A percentile compares a stretch with the other conserved stretches of the same genome.
Evolutionary conservation across 2,888 invertebrate genomes (phyloP).

Genomic region (Caenorhabditis sulstoni): DNA sequence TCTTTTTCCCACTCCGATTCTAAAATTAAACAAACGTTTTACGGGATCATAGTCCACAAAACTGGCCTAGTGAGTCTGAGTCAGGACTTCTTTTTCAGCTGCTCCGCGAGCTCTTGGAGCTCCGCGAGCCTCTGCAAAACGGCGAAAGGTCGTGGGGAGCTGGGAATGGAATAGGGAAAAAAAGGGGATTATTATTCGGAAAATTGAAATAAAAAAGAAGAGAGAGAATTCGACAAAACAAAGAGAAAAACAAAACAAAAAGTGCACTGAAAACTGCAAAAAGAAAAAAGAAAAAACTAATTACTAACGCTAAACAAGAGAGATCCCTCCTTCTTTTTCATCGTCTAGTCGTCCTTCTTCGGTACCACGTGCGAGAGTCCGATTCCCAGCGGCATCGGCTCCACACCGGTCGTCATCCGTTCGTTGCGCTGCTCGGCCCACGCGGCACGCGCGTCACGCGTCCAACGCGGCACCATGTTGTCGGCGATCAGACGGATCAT

Average conservation of each 20-base stretch:
- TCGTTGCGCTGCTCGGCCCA: constrained; percentile 68
- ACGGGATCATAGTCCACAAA: no score
- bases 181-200: no score
- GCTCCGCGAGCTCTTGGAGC: no score
- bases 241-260: constrained; percentile 20
- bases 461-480: constrained; percentile 77
- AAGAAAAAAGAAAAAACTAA: constrained; percentile 34
- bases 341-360: constrained; percentile 44
- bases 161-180: no score
- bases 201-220: neutral
- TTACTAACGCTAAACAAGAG: constrained; percentile 9
- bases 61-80: no score
- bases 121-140: no score
- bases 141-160: no score
- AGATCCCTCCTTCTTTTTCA: no score
- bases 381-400: constrained; percentile 76
- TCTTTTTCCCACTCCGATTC: no score
- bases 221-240: neutral
- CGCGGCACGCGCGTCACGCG: constrained; percentile 68
- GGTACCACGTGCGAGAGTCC: constrained; percentile 69
- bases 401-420: constrained; percentile 69
- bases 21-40: no score
- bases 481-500: constrained; percentile 79
- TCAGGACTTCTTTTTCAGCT: no score
- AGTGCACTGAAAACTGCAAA: no score